Evolutionary conservation across 1,140 invertebrate species (phyloP).

Genomic region (Hesperophylax magnus): DNA sequence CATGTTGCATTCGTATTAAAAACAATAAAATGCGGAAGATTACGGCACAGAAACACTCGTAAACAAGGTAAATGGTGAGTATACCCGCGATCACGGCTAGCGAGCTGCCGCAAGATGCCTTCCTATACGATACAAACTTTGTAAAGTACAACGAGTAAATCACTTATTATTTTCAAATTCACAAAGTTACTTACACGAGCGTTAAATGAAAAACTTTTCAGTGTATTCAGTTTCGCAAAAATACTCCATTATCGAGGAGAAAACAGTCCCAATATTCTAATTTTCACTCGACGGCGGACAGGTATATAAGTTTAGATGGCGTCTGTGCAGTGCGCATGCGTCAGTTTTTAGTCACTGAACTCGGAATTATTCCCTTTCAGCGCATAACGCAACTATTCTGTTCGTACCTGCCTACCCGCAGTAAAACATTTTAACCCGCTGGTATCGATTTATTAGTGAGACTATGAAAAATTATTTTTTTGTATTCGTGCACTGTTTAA

Average conservation of each 20-base stretch:
- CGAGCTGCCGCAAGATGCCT: slow-evolving; percentile 43
- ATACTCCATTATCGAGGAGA: slow-evolving; percentile 48
- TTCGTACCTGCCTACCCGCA: background rate
- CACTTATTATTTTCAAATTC: slow-evolving; percentile 7
- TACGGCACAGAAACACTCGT: background rate
- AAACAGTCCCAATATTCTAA: slow-evolving; percentile 43
- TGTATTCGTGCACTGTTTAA: too few relatives aligned
- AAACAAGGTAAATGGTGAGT: slow-evolving; percentile 33
- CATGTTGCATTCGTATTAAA: background rate
- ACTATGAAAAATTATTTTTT: too few relatives aligned
- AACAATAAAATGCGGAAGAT: background rate
- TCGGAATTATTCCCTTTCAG: slow-evolving; percentile 28
- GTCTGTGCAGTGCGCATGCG: slow-evolving; percentile 71
- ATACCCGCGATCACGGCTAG: slow-evolving; percentile 30
- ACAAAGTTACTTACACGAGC: slow-evolving; percentile 40
- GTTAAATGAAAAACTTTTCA: slow-evolving; percentile 42
- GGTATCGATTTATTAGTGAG: too few relatives aligned
- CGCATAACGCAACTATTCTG: background rate
- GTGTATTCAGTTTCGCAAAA: slow-evolving; percentile 29
- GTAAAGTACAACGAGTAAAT: slow-evolving; percentile 16
- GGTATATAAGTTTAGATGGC: slow-evolving; percentile 67
- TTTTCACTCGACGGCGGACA: slow-evolving; percentile 61
- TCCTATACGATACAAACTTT: slow-evolving; percentile 47
- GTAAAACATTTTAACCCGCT: too few relatives aligned
- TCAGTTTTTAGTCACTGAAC: slow-evolving; percentile 59